A percentile compares a stretch with the other conserved stretches of the same genome.
Evolutionary conservation across 1,140 invertebrate species (phyloP).

Genomic region (Myzus persicae): DNA sequence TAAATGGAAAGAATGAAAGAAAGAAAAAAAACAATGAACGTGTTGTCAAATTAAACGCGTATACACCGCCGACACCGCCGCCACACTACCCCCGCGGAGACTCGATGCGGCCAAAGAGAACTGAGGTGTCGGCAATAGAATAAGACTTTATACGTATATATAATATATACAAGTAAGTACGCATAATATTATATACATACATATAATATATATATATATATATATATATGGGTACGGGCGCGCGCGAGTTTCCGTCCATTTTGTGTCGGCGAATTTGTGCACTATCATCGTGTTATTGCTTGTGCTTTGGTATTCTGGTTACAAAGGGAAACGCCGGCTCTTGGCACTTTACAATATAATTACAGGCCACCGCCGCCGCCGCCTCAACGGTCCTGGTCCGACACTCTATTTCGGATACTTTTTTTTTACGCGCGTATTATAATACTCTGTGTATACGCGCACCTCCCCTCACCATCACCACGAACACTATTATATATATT

Average conservation of each 20-base stretch:
- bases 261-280: constrained; percentile 48
- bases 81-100: background rate
- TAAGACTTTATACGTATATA: background rate
- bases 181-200: background rate
- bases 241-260: constrained; percentile 51
- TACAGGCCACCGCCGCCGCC: constrained; percentile 41
- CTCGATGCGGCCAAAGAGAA: background rate
- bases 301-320: constrained; percentile 57
- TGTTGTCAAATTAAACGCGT: constrained; percentile 49
- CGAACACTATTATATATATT: background rate
- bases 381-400: constrained; percentile 17
- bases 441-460: background rate
- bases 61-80: background rate
- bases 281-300: constrained; percentile 58
- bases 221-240: background rate
- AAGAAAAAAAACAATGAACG: constrained; percentile 37
- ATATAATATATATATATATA: background rate
- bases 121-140: background rate
- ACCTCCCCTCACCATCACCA: background rate
- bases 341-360: constrained; percentile 57
- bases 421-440: constrained; percentile 37
- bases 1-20: background rate
- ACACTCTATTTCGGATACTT: constrained; percentile 51
- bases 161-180: background rate
- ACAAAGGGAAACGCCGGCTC: constrained; percentile 58